phyloP scores from a whole-genome alignment of 2,888 invertebrate species.

The Pterostichus madidus region DNA sequence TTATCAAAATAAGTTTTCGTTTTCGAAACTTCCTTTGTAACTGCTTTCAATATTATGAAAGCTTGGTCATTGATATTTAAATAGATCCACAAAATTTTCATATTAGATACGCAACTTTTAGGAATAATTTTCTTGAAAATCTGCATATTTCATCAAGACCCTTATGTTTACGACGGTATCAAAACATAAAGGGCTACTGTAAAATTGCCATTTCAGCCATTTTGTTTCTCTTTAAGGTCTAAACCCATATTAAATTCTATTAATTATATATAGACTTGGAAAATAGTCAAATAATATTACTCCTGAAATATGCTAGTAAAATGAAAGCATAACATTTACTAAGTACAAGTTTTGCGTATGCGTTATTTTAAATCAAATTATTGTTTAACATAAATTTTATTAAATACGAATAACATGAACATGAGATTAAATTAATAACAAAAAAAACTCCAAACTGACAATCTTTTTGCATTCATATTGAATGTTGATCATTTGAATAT shows the following conservation, averaged over 20 bases:
- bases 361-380: too few species aligned
- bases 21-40: slow-evolving; percentile 25
- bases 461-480: too few species aligned
- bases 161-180: slow-evolving; percentile 47
- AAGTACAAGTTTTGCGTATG: too few species aligned
- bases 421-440: too few species aligned
- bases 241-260: slow-evolving; percentile 18
- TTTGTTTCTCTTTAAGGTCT: slow-evolving; percentile 27
- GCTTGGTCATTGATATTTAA: slow-evolving; percentile 46
- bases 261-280: slow-evolving; percentile 35
- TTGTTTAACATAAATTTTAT: too few species aligned
- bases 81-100: slow-evolving; percentile 40
- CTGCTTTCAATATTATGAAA: slow-evolving; percentile 20
- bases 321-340: not conserved
- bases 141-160: slow-evolving; percentile 52
- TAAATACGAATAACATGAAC: too few species aligned
- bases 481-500: too few species aligned
- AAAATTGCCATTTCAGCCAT: slow-evolving; percentile 47
- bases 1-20: slow-evolving; percentile 18
- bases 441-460: too few species aligned
- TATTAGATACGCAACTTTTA: slow-evolving; percentile 46
- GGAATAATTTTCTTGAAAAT: slow-evolving; percentile 35
- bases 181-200: slow-evolving; percentile 40
- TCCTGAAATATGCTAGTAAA: not conserved
- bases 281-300: too few species aligned